These are phyloP conservation scores for Aptenodytes forsteri DNA, from an alignment of 2,113 vertebrate species.

Conservation along the genomic window DNA sequence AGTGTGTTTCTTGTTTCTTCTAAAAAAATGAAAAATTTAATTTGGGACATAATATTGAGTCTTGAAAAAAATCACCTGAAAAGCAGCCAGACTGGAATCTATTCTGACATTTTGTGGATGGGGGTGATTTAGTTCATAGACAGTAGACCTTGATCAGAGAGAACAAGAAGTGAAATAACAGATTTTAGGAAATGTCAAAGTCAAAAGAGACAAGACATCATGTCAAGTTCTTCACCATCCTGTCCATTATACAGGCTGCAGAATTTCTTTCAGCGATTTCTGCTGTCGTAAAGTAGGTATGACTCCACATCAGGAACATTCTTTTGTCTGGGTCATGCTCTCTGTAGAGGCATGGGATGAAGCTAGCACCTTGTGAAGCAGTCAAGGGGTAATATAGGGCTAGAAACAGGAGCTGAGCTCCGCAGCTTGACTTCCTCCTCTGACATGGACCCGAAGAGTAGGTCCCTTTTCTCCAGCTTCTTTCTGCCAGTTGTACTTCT, in stretches of 20 bases:
- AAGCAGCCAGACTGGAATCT: not conserved
- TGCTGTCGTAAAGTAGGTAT: not conserved
- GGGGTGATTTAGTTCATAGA: not conserved
- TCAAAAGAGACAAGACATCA: not conserved
- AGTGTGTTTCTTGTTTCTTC: not conserved
- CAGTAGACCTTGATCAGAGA: not conserved
- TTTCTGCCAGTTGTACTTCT: not conserved
- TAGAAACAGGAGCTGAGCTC: not conserved
- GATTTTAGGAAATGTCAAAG: not conserved
- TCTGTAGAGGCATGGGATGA: not conserved
- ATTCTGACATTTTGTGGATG: not conserved
- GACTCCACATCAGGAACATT: not conserved
- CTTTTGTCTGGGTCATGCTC: not conserved
- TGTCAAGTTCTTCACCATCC: not conserved
- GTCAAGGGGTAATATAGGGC: not conserved
- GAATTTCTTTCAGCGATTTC: not conserved
- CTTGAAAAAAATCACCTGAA: not conserved
- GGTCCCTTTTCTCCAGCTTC: not conserved
- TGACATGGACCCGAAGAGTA: not conserved
- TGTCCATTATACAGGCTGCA: not conserved
- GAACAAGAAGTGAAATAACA: not conserved
- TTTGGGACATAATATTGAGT: fast-evolving
- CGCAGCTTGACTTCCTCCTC: not conserved
- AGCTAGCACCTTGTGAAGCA: not conserved
- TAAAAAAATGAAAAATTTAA: not conserved